Evolutionary conservation across 2,888 invertebrate genomes (phyloP).

Genomic region (Listrodromus nycthemerus): DNA sequence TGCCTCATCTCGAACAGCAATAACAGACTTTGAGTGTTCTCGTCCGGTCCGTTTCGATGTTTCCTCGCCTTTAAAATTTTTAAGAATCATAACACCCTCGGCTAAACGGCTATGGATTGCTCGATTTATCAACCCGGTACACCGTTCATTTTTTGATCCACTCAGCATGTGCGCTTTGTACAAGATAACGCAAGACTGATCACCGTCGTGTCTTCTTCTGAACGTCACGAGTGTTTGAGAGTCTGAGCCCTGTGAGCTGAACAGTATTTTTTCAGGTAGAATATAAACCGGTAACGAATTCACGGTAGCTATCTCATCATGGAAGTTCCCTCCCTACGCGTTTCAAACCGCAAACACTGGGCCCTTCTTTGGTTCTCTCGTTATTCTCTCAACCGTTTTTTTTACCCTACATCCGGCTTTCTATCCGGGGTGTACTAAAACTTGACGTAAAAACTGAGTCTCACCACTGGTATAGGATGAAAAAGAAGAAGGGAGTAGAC

Average conservation of each 20-base stretch:
- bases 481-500: conserved; percentile 29
- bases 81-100: not conserved
- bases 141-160: not conserved
- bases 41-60: conserved; percentile 22
- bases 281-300: conserved; percentile 14
- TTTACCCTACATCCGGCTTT: conserved; percentile 42
- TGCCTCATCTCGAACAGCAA: conserved; percentile 44
- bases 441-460: conserved; percentile 49
- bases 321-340: not conserved
- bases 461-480: conserved; percentile 42
- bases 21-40: conserved; percentile 39
- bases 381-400: conserved; percentile 47
- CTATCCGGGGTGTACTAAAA: conserved; percentile 27
- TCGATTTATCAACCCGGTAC: conserved; percentile 31
- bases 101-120: not conserved
- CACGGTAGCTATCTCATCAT: conserved; percentile 12
- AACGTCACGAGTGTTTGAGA: not conserved
- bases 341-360: conserved; percentile 51
- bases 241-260: not conserved
- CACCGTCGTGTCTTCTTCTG: not conserved
- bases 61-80: conserved; percentile 25
- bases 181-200: not conserved
- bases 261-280: conserved; percentile 1
- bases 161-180: not conserved
- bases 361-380: conserved; percentile 27